Evolutionary conservation across 2,888 invertebrate genomes (phyloP), one percentile per base, ranked within the genome.

Genomic region (Anodontia alba): DNA sequence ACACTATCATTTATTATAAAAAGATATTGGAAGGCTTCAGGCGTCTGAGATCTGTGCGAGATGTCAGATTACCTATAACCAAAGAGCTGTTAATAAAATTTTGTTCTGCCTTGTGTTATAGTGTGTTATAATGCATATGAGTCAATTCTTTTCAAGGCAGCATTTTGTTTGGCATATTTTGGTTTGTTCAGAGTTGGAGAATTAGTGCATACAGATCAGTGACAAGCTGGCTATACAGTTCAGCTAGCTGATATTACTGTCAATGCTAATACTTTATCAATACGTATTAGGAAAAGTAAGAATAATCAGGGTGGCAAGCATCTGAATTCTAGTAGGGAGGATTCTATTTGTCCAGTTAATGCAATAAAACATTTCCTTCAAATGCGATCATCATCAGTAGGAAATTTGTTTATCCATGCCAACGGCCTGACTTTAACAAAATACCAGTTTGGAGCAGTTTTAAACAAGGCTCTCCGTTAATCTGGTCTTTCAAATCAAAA

Each of bases 131-230:
- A 57, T n/a, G 8, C 1, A 1, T 74, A 67, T 49, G 74, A 74
- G 67, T 12, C 33, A 8, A 1, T 1, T 3, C 33, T 74, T 0
- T 74, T 74, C 46, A 8, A 33, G 8, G 43, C 74, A 66, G 67
- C 49, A 1, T 74, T 31, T 49, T 20, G 36, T 10, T 5, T 49
- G 5, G 74, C 67, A 12, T 49, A 31, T 74, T 74, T 67, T 33
- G 74, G 74, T 49, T 23, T 74, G 2, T 67, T 74, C n/a, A 12
- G 74, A 15, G 67, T 74, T 20, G 51, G 74, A 1, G 74, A 74
- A 46, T 12, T 74, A 36, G 67, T 67, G 2, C 33, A 7, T 10
- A 67, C 66, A n/a, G 20, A 26, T 36, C 67, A 66, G 1, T 3
- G 15, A 1, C 31, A 67, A 31, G 15, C 66, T 33, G 20, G 31